Evolutionary conservation across 2,113 vertebrate genomes (phyloP).

Genomic region (Mugil cephalus): DNA sequence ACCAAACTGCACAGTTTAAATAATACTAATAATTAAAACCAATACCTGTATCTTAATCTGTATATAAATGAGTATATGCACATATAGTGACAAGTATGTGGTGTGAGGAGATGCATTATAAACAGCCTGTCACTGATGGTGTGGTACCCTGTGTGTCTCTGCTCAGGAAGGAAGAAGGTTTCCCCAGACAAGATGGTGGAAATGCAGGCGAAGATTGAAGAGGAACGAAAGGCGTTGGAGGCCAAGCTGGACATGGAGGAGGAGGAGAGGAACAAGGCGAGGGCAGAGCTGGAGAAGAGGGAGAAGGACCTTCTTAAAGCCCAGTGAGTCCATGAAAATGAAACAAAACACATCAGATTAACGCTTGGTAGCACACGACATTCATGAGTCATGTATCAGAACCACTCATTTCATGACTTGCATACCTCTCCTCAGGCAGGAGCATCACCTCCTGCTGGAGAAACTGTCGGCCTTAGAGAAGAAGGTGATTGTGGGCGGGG

Average conservation of each 20-base stretch:
- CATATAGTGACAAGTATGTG: background rate
- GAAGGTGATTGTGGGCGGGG: constrained; percentile 98
- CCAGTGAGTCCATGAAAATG: constrained; percentile 87
- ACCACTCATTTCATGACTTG: background rate
- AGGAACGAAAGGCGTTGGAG: constrained; percentile 96
- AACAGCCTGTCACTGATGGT: background rate
- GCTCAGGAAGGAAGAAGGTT: constrained; percentile 95
- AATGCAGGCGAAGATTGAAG: constrained; percentile 99
- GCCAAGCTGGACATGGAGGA: constrained; percentile 99
- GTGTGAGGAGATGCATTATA: background rate
- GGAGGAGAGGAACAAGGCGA: constrained; percentile 98
- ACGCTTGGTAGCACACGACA: no score
- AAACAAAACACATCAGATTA: background rate
- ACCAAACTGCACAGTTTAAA: constrained; percentile 27
- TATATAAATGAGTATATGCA: constrained; percentile 6
- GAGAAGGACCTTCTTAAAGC: constrained; percentile 98
- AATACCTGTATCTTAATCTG: background rate
- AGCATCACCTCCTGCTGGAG: constrained; percentile 94
- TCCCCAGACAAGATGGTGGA: constrained; percentile 98
- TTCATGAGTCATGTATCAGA: background rate
- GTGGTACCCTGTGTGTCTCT: constrained; percentile 23
- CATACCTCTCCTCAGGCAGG: constrained; percentile 84
- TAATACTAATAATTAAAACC: constrained; percentile 24
- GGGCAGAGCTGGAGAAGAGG: constrained; percentile 95
- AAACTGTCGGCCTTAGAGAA: constrained; percentile 96